Evolutionary conservation across 2,797 vertebrate species (phyloP).

Genomic region (Manis crassicaudata): DNA sequence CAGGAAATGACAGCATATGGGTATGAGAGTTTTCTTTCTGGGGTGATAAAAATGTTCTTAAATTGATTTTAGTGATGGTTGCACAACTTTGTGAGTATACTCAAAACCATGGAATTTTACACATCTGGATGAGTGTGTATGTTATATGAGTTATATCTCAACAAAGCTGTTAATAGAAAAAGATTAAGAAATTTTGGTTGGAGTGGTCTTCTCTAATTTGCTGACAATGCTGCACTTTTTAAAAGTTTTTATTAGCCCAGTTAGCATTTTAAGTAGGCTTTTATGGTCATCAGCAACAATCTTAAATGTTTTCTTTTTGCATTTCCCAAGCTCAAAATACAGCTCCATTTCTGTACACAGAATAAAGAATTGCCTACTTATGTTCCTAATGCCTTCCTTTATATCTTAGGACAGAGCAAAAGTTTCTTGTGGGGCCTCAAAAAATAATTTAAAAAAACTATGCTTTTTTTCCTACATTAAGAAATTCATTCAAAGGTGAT

Average conservation of each 20-base stretch:
- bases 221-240: neutral
- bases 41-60: neutral
- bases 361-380: neutral
- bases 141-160: neutral
- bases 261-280: conserved; percentile 3
- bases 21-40: neutral
- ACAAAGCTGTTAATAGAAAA: neutral
- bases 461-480: neutral
- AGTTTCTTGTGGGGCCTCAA: neutral
- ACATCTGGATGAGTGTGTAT: neutral
- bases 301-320: neutral
- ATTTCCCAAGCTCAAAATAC: neutral
- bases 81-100: neutral
- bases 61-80: neutral
- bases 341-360: neutral
- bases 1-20: neutral
- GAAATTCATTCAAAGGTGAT: neutral
- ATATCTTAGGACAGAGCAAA: neutral
- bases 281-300: conserved; percentile 6
- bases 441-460: neutral
- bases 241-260: neutral
- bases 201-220: neutral
- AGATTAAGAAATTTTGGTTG: neutral
- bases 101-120: neutral
- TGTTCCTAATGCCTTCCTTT: conserved; percentile 9